A percentile compares a stretch with the other conserved stretches of the same genome.
Evolutionary conservation across 2,113 vertebrate species (phyloP).

Genomic region (Hirundichthys speculiger): DNA sequence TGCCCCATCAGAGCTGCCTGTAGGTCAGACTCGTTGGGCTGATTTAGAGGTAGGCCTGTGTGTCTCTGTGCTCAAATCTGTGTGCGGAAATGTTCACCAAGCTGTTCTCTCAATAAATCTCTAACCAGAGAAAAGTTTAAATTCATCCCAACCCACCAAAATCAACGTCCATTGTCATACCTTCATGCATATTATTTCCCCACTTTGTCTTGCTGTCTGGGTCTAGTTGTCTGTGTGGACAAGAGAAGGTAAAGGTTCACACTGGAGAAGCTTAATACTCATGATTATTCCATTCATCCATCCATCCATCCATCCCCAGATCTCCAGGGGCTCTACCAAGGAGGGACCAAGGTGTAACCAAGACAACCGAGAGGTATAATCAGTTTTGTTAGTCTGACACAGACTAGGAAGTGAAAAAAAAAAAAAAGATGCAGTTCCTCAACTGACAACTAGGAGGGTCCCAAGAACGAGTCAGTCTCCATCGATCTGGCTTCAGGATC

Average conservation of each 20-base stretch:
- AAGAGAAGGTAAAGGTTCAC: background rate
- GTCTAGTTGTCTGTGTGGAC: background rate
- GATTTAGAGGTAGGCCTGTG: slow-evolving; percentile 31
- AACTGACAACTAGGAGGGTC: too few species aligned
- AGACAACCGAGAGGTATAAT: too few species aligned
- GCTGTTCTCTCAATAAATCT: slow-evolving; percentile 25
- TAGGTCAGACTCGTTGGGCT: slow-evolving; percentile 38
- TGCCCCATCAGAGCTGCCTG: slow-evolving; percentile 25
- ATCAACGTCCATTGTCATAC: background rate
- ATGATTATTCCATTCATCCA: too few species aligned
- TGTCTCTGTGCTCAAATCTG: background rate
- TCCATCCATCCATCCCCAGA: too few species aligned
- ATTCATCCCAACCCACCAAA: background rate
- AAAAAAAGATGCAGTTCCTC: too few species aligned
- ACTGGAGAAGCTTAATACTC: too few species aligned
- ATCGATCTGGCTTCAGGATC: too few species aligned
- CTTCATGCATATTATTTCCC: background rate
- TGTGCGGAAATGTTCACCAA: slow-evolving; percentile 3
- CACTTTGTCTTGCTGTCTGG: background rate
- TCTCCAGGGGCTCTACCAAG: too few species aligned
- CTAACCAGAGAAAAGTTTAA: slow-evolving; percentile 38
- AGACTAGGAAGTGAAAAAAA: too few species aligned
- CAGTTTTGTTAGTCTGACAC: too few species aligned
- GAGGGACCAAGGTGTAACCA: too few species aligned
- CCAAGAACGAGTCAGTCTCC: too few species aligned